These are phyloP conservation scores for Leptinotarsa juncta DNA, from an alignment of 2,888 invertebrate genomes.

Conservation along the genomic window DNA sequence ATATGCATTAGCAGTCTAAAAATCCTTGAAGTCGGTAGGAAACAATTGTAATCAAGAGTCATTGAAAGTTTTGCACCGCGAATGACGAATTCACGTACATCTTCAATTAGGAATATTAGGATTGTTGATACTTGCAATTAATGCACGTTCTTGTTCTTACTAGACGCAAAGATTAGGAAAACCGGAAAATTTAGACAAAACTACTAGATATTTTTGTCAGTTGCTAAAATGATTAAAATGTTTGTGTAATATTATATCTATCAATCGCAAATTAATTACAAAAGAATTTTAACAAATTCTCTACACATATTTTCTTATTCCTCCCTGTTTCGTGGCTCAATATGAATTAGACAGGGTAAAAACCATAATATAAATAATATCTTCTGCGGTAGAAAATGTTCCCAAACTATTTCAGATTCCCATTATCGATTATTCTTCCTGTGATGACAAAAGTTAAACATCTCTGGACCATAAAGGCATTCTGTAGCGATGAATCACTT, in stretches of 20 bases:
- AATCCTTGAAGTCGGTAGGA: conserved; percentile 1
- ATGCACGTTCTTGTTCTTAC: no score
- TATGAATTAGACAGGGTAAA: no score
- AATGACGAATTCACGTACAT: conserved; percentile 2
- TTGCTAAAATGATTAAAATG: background rate
- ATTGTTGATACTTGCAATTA: no score
- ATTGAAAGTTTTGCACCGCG: background rate
- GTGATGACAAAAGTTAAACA: background rate
- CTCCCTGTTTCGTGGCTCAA: no score
- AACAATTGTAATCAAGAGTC: background rate
- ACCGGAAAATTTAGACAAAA: no score
- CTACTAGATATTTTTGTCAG: no score
- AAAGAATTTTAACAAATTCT: no score
- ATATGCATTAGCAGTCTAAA: background rate
- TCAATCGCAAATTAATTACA: no score
- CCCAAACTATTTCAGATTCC: background rate
- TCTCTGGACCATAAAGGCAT: background rate
- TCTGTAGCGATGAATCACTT: background rate
- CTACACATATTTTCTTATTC: no score
- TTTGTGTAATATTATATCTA: no score
- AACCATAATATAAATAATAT: background rate
- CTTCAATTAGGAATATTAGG: no score
- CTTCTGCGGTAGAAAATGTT: background rate
- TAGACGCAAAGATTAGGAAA: no score
- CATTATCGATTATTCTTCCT: background rate